phyloP scores from a whole-genome alignment of 2,113 vertebrate genomes.

The Megatriorchis doriae region DNA sequence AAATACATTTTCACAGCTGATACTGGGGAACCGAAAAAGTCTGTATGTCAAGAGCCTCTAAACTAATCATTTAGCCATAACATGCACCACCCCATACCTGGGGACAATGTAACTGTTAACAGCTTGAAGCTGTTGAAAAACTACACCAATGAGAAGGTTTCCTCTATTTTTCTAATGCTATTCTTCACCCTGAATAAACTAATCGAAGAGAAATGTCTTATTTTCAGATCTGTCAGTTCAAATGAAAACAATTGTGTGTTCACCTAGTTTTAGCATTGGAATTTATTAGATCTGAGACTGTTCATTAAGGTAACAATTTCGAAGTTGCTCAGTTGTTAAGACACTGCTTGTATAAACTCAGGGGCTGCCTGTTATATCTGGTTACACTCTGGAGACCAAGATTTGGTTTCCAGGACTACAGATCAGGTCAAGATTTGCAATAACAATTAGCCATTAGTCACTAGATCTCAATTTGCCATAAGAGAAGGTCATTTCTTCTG shows the following conservation, averaged over 20 bases:
- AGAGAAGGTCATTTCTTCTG: conserved; percentile 55
- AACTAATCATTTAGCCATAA: conserved; percentile 75
- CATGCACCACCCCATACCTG: conserved; percentile 64
- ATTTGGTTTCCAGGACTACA: conserved; percentile 65
- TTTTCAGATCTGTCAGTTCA: conserved; percentile 57
- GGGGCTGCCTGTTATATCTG: conserved; percentile 43
- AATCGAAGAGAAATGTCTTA: conserved; percentile 53
- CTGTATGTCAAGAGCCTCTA: conserved; percentile 72
- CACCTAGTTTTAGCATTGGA: conserved; percentile 50
- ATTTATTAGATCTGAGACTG: conserved; percentile 48
- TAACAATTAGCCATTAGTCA: conserved; percentile 73
- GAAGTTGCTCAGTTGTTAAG: conserved; percentile 67
- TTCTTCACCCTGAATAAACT: conserved; percentile 65
- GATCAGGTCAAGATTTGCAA: conserved; percentile 71
- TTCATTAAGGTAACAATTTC: conserved; percentile 65
- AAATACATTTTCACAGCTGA: conserved; percentile 79
- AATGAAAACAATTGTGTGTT: conserved; percentile 46
- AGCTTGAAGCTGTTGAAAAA: conserved; percentile 74
- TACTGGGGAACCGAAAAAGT: conserved; percentile 69
- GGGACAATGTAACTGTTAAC: conserved; percentile 69
- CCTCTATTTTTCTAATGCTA: conserved; percentile 50
- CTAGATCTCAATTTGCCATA: conserved; percentile 64
- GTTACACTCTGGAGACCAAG: conserved; percentile 67
- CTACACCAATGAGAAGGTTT: conserved; percentile 55
- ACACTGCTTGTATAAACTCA: conserved; percentile 39